phyloP scores from a whole-genome alignment of 2,797 vertebrate species.

The Octomys mimax region DNA sequence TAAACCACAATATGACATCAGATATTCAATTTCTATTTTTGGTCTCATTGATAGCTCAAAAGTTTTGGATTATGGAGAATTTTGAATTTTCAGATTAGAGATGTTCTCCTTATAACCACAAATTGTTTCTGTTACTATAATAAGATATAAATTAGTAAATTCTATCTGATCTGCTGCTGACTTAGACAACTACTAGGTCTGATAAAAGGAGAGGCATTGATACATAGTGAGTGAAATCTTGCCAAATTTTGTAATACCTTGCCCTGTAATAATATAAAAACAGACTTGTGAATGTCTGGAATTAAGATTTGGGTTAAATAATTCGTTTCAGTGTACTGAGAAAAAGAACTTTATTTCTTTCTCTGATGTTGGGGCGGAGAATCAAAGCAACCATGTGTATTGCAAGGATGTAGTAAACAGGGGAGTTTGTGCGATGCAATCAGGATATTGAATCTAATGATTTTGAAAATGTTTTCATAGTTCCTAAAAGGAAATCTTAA shows the following conservation, averaged over 20 bases:
- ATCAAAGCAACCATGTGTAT: neutral
- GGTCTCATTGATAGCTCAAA: neutral
- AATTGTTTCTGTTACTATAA: neutral
- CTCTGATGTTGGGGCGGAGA: neutral
- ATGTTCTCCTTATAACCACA: neutral
- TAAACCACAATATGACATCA: neutral
- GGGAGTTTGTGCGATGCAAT: neutral
- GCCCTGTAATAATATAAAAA: neutral
- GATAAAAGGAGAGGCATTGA: neutral
- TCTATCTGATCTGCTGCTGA: neutral
- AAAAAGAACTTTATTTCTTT: neutral
- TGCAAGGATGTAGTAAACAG: neutral
- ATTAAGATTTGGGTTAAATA: slow-evolving; percentile 54
- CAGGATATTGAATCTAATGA: slow-evolving; percentile 11
- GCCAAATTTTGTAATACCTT: neutral
- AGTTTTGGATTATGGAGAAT: neutral
- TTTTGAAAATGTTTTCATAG: slow-evolving; percentile 47
- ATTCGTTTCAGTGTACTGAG: neutral
- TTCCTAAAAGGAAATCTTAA: slow-evolving; percentile 41
- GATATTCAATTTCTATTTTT: neutral
- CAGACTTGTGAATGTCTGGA: neutral
- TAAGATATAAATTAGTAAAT: slow-evolving; percentile 38
- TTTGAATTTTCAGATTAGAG: neutral
- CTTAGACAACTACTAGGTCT: neutral
- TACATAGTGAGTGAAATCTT: neutral